These are phyloP conservation scores for Pristis pectinata DNA, from an alignment of 2,797 vertebrate species.

Conservation along the genomic window DNA sequence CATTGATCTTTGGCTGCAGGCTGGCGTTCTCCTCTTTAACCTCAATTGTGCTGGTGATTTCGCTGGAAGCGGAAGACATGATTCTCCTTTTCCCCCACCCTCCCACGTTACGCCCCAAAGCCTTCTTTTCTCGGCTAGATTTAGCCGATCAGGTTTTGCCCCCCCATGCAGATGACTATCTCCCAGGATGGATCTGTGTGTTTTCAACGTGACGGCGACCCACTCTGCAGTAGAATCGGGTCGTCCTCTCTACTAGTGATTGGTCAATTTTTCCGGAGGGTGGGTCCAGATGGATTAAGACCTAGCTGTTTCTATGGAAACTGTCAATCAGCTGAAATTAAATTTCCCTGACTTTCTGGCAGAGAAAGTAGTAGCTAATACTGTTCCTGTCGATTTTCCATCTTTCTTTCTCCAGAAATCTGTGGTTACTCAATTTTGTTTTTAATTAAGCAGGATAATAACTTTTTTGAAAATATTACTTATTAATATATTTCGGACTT, in stretches of 20 bases:
- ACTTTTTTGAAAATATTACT: neutral
- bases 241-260: conserved; percentile 48
- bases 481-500: neutral
- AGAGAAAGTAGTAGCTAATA: neutral
- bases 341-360: conserved; percentile 9
- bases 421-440: too few species aligned
- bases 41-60: conserved; percentile 66
- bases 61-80: conserved; percentile 87
- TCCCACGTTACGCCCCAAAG: conserved; percentile 47
- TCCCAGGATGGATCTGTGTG: conserved; percentile 51
- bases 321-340: conserved; percentile 42
- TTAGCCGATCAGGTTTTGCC: conserved; percentile 91
- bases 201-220: conserved; percentile 84
- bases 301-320: conserved; percentile 40
- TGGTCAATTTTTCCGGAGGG: conserved; percentile 31
- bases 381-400: neutral
- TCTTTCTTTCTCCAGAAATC: neutral
- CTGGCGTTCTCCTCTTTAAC: conserved; percentile 91
- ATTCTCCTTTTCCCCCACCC: conserved; percentile 52
- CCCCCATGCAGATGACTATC: conserved; percentile 87
- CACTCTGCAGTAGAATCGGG: conserved; percentile 73
- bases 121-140: conserved; percentile 69
- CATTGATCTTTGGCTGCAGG: conserved; percentile 53
- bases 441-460: neutral
- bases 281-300: conserved; percentile 37